Evolutionary conservation across 2,888 invertebrate species (phyloP).

Genomic region (Poecilobothrus nobilitatus): DNA sequence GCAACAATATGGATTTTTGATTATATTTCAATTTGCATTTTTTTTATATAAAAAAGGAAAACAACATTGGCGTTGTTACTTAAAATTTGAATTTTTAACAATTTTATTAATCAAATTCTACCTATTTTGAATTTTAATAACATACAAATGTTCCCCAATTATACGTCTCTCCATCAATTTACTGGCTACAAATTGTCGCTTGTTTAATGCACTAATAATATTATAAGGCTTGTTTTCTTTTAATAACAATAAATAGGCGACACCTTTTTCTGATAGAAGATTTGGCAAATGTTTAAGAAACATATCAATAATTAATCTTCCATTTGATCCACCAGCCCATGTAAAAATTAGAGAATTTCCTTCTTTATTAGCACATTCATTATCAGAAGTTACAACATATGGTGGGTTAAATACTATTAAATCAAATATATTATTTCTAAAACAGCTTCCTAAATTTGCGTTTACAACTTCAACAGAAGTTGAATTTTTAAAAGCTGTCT

Average conservation of each 20-base stretch:
- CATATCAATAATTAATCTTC: conserved; percentile 67
- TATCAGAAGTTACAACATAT: conserved; percentile 80
- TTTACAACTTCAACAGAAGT: conserved; percentile 54
- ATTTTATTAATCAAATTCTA: not conserved
- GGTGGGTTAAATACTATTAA: conserved; percentile 95
- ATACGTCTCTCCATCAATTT: conserved; percentile 66
- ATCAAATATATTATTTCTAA: conserved; percentile 61
- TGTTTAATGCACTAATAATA: conserved; percentile 53
- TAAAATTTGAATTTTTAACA: no score
- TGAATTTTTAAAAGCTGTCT: conserved; percentile 62
- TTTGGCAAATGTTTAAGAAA: conserved; percentile 61
- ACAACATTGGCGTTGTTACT: no score
- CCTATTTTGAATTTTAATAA: not conserved
- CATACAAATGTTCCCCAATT: conserved; percentile 74
- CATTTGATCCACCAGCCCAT: conserved; percentile 73
- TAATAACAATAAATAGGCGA: conserved; percentile 80
- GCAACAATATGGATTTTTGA: not conserved
- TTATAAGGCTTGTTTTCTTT: conserved; percentile 79
- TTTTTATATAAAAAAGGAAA: no score
- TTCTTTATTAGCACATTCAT: conserved; percentile 48
- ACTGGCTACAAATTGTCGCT: conserved; percentile 51
- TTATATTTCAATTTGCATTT: not conserved
- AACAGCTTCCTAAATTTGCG: conserved; percentile 55
- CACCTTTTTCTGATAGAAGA: conserved; percentile 63
- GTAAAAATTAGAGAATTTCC: conserved; percentile 30